Evolutionary conservation across 2,113 vertebrate genomes (phyloP).

Genomic region (Verasper variegatus): DNA sequence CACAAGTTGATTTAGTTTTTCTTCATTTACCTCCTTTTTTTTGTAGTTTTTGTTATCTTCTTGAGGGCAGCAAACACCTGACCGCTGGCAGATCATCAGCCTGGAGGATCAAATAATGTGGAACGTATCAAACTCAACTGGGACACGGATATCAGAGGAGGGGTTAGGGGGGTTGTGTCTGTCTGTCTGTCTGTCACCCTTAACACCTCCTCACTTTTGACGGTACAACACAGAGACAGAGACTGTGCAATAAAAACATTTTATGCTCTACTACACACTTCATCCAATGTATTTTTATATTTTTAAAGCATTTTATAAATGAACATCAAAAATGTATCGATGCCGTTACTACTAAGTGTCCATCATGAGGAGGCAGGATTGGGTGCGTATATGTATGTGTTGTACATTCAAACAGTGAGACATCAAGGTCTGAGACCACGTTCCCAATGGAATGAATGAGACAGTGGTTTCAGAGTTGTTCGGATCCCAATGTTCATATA

Average conservation of each 20-base stretch:
- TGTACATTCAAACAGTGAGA: not conserved
- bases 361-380: constrained; percentile 36
- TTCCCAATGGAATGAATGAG: too few relatives aligned
- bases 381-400: not conserved
- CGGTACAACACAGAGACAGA: constrained; percentile 63
- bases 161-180: not conserved
- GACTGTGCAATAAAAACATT: constrained; percentile 88
- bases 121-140: constrained; percentile 27
- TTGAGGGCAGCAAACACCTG: constrained; percentile 15
- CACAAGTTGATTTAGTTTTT: constrained; percentile 18
- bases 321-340: constrained; percentile 45
- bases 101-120: not conserved
- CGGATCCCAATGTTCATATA: too few relatives aligned
- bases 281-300: constrained; percentile 70
- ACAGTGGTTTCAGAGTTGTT: too few relatives aligned
- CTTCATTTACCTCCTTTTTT: constrained; percentile 19
- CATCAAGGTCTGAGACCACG: too few relatives aligned
- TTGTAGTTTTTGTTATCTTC: constrained; percentile 11
- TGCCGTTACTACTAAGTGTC: constrained; percentile 61
- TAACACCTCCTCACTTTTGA: not conserved
- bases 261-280: constrained; percentile 79
- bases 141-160: not conserved
- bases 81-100: constrained; percentile 3
- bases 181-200: not conserved
- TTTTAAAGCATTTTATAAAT: constrained; percentile 72